Base-by-base conservation (phyloP, 2,113 vertebrate genomes). In the Malurus cyaneus region DNA sequence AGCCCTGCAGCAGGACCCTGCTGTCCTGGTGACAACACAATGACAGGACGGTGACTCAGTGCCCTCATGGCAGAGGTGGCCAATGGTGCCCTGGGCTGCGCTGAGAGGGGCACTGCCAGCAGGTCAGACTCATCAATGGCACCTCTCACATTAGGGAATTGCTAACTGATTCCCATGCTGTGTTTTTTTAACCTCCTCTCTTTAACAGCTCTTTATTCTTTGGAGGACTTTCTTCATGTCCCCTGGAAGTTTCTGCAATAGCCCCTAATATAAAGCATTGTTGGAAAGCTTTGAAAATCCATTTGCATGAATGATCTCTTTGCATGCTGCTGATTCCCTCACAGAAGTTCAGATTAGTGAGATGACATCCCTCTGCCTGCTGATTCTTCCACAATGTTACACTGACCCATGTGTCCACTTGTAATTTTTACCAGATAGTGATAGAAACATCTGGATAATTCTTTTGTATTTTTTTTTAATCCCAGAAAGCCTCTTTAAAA, bases 51-150 rank as follows among this genome's bases (percentile, higher is more conserved):
- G 41, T 0, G 36, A 20, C 8, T 18, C 9, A 18, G 32, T 16
- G 28, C 31, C 46, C 25, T 23, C 39, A 2, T 2, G 65, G 79
- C 61, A 53, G 12, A 53, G 31, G 71, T 18, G 42, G 18, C 32
- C 78, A 39, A 4, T 13, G 39, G 60, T 21, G 47, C 12, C 49
- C 78, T 29, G 72, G 32, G 5, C 56, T 70, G 73, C 46, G 5
- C 13, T 11, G 39, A 1, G 5, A 32, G 24, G 9, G 17, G 8
- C 1, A 2, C 0, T 31, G 71, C 15, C 66, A 69, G 54, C 54
- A 83, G 50, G 14, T 24, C 4, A 2, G 26, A 24, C 15, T 46
- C 12, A 11, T 14, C 42, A 56, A 1, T 6, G 39, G 39, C 53
- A 44, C 18, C 36, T 42, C 49, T 49, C 59, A 34, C 24, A n/a